phyloP scores from a whole-genome alignment of 2,797 vertebrate genomes.

The Furcifer pardalis region DNA sequence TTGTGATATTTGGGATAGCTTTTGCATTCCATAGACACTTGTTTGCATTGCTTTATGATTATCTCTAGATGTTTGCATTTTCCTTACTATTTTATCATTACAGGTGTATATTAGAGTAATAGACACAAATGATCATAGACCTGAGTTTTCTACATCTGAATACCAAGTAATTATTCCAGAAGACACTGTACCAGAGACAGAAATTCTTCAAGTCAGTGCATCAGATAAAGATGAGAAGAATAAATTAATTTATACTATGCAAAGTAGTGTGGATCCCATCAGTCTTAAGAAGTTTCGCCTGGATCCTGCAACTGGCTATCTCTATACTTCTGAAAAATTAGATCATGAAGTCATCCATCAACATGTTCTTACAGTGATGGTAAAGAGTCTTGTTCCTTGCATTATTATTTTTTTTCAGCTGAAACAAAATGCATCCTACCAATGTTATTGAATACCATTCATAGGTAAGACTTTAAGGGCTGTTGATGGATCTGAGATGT shows the following conservation, averaged over 20 bases:
- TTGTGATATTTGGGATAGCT: background rate
- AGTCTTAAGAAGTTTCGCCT: constrained; percentile 95
- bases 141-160: constrained; percentile 87
- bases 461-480: background rate
- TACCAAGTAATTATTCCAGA: constrained; percentile 91
- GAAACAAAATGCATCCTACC: background rate
- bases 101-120: constrained; percentile 96
- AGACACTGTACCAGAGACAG: constrained; percentile 85
- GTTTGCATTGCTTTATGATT: background rate
- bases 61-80: background rate
- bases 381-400: constrained; percentile 58
- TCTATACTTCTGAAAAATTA: constrained; percentile 88
- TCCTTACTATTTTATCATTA: constrained; percentile 39
- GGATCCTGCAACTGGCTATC: constrained; percentile 88
- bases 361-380: constrained; percentile 95
- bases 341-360: constrained; percentile 93
- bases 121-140: constrained; percentile 97
- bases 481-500: background rate
- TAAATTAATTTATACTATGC: constrained; percentile 93
- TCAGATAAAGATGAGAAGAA: constrained; percentile 95
- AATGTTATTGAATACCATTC: background rate
- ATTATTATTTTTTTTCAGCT: background rate
- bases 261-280: constrained; percentile 91
- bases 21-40: background rate
- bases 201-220: constrained; percentile 91